Percentiles rank a stretch among this genome's conserved stretches.
Conservation (phyloP, 2,113 vertebrate genomes). For the Cygnus atratus region DNA sequence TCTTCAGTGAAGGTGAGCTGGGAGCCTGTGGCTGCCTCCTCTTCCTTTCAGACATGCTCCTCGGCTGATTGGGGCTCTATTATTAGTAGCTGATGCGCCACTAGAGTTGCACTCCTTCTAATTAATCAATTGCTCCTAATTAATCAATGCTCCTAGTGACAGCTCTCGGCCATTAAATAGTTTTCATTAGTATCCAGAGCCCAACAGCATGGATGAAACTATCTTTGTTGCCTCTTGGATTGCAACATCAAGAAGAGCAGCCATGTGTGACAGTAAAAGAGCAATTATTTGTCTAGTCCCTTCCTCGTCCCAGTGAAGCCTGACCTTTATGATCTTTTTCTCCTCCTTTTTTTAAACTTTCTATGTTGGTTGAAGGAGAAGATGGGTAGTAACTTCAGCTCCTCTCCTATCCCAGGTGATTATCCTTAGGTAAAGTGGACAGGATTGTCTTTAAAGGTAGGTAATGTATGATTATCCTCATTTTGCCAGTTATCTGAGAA, state of each 20-base stretch:
- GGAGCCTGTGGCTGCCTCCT: background rate
- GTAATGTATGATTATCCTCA: background rate
- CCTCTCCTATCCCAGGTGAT: background rate
- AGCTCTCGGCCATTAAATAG: slow-evolving; percentile 61
- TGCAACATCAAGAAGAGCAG: background rate
- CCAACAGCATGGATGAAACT: slow-evolving; percentile 11
- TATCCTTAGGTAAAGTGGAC: background rate
- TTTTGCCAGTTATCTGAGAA: slow-evolving; percentile 30
- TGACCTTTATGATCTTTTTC: slow-evolving; percentile 15
- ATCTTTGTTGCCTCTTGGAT: slow-evolving; percentile 57
- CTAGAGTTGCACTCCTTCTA: background rate
- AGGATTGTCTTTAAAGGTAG: background rate
- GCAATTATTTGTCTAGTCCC: background rate
- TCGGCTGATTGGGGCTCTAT: background rate
- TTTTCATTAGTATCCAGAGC: slow-evolving; percentile 48
- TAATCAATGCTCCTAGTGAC: slow-evolving; percentile 31
- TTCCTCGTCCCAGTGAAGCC: background rate
- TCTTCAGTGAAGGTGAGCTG: slow-evolving; percentile 41
- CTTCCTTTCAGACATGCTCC: background rate
- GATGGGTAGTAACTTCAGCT: background rate
- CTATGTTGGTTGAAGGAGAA: background rate
- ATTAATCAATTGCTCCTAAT: slow-evolving; percentile 10
- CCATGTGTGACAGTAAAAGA: background rate
- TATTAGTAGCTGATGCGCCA: slow-evolving; percentile 32
- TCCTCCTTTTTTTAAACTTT: background rate